phyloP scores from a whole-genome alignment of 1,140 invertebrate species.

The Drosophila nannoptera region DNA sequence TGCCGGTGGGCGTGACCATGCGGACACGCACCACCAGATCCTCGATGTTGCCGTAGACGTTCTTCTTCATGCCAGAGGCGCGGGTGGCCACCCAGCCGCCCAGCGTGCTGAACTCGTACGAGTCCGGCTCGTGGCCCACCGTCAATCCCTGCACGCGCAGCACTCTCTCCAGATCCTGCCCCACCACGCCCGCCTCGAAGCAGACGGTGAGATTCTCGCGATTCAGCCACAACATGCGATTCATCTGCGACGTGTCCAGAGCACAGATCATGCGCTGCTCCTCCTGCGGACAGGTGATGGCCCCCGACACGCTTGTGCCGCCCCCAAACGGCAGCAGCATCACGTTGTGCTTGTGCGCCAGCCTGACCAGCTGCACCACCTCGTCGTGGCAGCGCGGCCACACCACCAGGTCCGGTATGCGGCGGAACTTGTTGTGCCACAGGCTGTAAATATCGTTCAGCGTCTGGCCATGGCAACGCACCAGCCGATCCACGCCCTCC shows the following conservation, averaged over 20 bases:
- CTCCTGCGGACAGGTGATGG: conserved; percentile 89
- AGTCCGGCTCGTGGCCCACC: conserved; percentile 97
- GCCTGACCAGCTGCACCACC: conserved; percentile 88
- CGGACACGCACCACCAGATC: conserved; percentile 94
- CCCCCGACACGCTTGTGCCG: conserved; percentile 96
- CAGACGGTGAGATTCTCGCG: conserved; percentile 91
- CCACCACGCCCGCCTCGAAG: conserved; percentile 94
- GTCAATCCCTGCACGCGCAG: conserved; percentile 86
- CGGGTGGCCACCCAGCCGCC: conserved; percentile 99
- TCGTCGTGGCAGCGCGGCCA: conserved; percentile 94
- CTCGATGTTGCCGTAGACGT: conserved; percentile 98
- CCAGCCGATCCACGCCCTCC: conserved; percentile 90
- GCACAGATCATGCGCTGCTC: conserved; percentile 93
- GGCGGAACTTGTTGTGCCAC: conserved; percentile 84
- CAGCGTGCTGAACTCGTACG: conserved; percentile 97
- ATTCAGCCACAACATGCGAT: conserved; percentile 96
- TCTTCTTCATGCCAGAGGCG: conserved; percentile 99
- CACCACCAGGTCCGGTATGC: conserved; percentile 95
- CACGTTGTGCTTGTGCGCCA: conserved; percentile 88
- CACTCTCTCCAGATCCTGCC: conserved; percentile 93
- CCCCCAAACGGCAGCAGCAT: conserved; percentile 97
- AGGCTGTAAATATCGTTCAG: conserved; percentile 92
- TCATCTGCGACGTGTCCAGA: conserved; percentile 97
- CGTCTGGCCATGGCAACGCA: conserved; percentile 97
- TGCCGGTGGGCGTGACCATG: conserved; percentile 91